Evolutionary conservation across 2,113 vertebrate species (phyloP).

Genomic region (Ranitomeya imitator): DNA sequence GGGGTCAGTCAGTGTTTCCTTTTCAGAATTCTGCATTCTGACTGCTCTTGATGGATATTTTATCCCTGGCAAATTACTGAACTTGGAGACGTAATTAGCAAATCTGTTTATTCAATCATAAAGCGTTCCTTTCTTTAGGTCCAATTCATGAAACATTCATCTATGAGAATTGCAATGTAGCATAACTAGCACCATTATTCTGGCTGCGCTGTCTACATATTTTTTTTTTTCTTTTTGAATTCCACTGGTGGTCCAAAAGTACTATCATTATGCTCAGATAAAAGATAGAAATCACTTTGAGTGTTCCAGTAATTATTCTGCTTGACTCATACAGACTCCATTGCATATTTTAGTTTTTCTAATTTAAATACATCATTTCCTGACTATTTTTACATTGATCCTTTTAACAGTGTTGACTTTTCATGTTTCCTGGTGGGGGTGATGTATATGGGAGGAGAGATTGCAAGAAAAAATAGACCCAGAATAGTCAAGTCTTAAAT

Average conservation of each 20-base stretch:
- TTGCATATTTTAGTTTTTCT: slow-evolving; percentile 61
- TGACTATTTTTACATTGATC: slow-evolving; percentile 57
- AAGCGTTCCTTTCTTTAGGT: slow-evolving; percentile 78
- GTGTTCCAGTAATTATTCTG: slow-evolving; percentile 61
- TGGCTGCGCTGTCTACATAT: slow-evolving; percentile 63
- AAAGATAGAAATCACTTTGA: slow-evolving; percentile 64
- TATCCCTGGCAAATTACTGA: slow-evolving; percentile 92
- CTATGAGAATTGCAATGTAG: slow-evolving; percentile 68
- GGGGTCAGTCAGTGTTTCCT: slow-evolving; percentile 86
- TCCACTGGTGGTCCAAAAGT: slow-evolving; percentile 63
- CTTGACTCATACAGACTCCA: slow-evolving; percentile 53
- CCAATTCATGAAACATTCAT: slow-evolving; percentile 71
- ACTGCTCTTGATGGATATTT: slow-evolving; percentile 94
- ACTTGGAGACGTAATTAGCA: slow-evolving; percentile 93
- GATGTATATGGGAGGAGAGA: background rate
- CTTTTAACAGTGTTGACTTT: slow-evolving; percentile 61
- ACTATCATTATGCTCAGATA: slow-evolving; percentile 65
- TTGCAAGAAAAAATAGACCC: slow-evolving; percentile 38
- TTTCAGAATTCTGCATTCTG: slow-evolving; percentile 81
- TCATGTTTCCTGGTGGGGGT: slow-evolving; percentile 54
- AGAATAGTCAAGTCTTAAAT: slow-evolving; percentile 59
- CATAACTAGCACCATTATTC: slow-evolving; percentile 64
- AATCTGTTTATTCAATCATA: slow-evolving; percentile 94
- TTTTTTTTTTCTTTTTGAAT: slow-evolving; percentile 30
- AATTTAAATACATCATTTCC: slow-evolving; percentile 65